Percentiles rank a stretch among this genome's conserved stretches.
phyloP scores from a whole-genome alignment of 2,888 invertebrate genomes.

The Embidobia sp. region DNA sequence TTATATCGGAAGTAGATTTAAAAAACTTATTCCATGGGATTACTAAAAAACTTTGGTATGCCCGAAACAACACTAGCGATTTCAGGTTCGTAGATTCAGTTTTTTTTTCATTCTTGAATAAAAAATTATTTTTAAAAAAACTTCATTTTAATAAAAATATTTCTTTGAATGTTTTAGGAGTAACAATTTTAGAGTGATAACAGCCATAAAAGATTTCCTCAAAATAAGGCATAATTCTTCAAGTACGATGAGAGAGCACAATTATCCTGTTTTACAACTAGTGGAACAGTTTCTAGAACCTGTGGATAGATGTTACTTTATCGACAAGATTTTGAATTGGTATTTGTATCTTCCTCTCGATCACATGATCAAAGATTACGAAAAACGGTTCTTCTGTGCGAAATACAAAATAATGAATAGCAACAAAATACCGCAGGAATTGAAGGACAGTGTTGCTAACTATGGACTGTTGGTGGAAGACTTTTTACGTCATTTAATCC shows the following conservation, averaged over 20 bases:
- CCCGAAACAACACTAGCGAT: constrained; percentile 34
- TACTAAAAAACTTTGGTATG: constrained; percentile 29
- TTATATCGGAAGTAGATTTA: constrained; percentile 21
- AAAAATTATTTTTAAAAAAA: not conserved
- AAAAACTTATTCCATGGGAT: constrained; percentile 32
- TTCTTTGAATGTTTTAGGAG: constrained; percentile 16
- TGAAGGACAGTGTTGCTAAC: constrained; percentile 48
- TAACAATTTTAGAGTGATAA: constrained; percentile 25
- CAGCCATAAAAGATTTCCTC: constrained; percentile 18
- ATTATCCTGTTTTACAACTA: constrained; percentile 10
- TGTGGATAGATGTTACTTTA: constrained; percentile 70
- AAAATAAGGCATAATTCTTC: too few relatives aligned
- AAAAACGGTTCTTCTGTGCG: constrained; percentile 68
- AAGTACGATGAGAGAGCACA: too few relatives aligned
- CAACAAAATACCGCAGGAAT: constrained; percentile 29
- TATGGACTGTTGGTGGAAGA: constrained; percentile 66
- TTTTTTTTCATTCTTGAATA: too few relatives aligned
- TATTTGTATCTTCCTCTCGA: not conserved
- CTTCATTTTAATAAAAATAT: not conserved
- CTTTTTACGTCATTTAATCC: constrained; percentile 72
- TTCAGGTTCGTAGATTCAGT: constrained; percentile 29
- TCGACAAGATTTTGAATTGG: constrained; percentile 54
- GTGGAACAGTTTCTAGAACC: constrained; percentile 69
- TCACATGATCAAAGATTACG: constrained; percentile 71
- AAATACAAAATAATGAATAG: constrained; percentile 62